Evolutionary conservation across 2,113 vertebrate species (phyloP).

Genomic region (Sisor rabdophorus): DNA sequence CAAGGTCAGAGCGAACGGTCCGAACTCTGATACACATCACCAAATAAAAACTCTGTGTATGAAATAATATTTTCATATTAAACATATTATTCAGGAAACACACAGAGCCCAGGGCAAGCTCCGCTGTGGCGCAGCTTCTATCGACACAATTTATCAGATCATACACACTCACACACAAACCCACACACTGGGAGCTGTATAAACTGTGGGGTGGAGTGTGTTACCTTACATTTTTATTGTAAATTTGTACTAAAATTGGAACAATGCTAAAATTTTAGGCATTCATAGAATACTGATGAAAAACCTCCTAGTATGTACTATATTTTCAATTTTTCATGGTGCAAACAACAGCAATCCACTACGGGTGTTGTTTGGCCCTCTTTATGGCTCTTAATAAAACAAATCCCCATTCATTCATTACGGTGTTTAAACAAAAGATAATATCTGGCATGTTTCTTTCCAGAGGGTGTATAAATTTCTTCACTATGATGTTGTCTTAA

Average conservation of each 20-base stretch:
- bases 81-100: slow-evolving; percentile 24
- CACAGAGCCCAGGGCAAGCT: not conserved
- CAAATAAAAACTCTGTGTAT: slow-evolving; percentile 17
- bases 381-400: not conserved
- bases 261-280: not conserved
- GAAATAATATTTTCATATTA: slow-evolving; percentile 25
- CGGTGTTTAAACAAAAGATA: not conserved
- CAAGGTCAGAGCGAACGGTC: not conserved
- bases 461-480: too few species aligned
- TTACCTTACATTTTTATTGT: not conserved
- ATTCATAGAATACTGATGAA: not conserved
- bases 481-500: too few species aligned
- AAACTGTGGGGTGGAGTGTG: not conserved
- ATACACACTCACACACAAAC: not conserved
- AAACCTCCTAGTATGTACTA: not conserved
- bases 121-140: slow-evolving; percentile 9
- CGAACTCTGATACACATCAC: slow-evolving; percentile 13
- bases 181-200: not conserved
- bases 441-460: too few species aligned
- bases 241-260: not conserved
- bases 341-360: not conserved
- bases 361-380: not conserved
- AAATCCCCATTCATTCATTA: not conserved
- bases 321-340: not conserved
- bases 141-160: slow-evolving; percentile 21